Evolutionary conservation across 2,888 invertebrate genomes (phyloP).

Genomic region (Phaonia tiefii): DNA sequence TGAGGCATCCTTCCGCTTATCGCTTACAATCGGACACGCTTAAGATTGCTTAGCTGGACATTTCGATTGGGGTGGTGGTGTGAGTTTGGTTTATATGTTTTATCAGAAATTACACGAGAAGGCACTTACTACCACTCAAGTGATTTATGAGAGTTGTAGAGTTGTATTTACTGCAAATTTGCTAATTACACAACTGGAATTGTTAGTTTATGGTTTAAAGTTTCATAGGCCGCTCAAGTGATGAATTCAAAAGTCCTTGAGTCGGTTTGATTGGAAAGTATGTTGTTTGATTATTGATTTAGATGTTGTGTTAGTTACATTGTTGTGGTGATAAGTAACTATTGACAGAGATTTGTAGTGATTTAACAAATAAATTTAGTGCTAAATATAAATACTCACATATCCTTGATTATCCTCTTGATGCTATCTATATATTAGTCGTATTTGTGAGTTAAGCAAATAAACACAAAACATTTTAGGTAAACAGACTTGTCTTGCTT

Average conservation of each 20-base stretch:
- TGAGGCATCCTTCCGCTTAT: conserved; percentile 55
- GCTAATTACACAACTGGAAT: conserved; percentile 18
- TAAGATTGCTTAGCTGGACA: conserved; percentile 22
- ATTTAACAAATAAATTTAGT: conserved; percentile 62
- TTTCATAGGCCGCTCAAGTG: background rate
- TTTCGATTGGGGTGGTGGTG: conserved; percentile 48
- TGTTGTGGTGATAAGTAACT: conserved; percentile 50
- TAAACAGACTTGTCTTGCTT: conserved; percentile 46
- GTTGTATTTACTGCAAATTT: background rate
- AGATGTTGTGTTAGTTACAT: conserved; percentile 1
- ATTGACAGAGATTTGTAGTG: conserved; percentile 56
- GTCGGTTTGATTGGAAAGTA: background rate
- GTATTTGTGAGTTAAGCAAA: conserved; percentile 8
- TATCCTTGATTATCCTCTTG: conserved; percentile 65
- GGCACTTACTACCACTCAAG: conserved; percentile 41
- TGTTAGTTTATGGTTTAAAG: background rate
- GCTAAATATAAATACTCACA: conserved; percentile 44
- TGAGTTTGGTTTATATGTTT: conserved; percentile 26
- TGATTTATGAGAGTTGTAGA: too few species aligned
- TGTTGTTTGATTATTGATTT: conserved; percentile 32
- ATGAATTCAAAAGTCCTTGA: background rate
- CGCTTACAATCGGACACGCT: conserved; percentile 44
- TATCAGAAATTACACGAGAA: conserved; percentile 56
- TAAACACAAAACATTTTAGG: conserved; percentile 6
- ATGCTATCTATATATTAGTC: conserved; percentile 44